A percentile compares a stretch with the other conserved stretches of the same genome.
Conservation (phyloP, 2,113 vertebrate genomes). For the Charadrius vociferus region DNA sequence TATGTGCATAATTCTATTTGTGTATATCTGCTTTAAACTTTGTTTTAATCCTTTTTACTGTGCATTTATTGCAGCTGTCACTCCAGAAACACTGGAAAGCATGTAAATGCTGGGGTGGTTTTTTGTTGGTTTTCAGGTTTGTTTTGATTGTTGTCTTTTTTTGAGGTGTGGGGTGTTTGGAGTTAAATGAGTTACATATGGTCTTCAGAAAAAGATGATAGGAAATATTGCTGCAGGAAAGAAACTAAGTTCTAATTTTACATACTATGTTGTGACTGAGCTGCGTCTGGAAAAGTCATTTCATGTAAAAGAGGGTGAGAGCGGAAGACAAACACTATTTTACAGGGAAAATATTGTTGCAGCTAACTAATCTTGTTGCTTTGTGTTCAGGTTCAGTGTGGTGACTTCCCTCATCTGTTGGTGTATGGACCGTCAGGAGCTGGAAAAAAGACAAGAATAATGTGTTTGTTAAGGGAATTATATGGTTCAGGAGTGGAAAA, state of each 20-base stretch:
- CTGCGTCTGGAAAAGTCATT: not conserved
- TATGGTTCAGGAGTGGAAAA: constrained; percentile 96
- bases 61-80: not conserved
- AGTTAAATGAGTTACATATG: not conserved
- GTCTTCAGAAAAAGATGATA: not conserved
- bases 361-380: not conserved
- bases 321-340: not conserved
- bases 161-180: not conserved
- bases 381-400: constrained; percentile 87
- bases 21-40: not conserved
- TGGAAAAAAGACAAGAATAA: constrained; percentile 97
- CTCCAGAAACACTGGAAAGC: not conserved
- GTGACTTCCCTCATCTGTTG: constrained; percentile 95
- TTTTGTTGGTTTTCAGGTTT: not conserved
- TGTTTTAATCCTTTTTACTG: not conserved
- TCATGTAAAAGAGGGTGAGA: not conserved
- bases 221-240: not conserved
- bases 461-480: constrained; percentile 93
- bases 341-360: not conserved
- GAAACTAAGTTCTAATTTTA: not conserved
- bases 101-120: not conserved
- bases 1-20: fast-evolving
- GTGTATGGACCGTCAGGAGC: constrained; percentile 96
- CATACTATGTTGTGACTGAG: not conserved
- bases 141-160: not conserved